Evolutionary conservation across 2,113 vertebrate species (phyloP).

Genomic region (Siphamia tubifer): DNA sequence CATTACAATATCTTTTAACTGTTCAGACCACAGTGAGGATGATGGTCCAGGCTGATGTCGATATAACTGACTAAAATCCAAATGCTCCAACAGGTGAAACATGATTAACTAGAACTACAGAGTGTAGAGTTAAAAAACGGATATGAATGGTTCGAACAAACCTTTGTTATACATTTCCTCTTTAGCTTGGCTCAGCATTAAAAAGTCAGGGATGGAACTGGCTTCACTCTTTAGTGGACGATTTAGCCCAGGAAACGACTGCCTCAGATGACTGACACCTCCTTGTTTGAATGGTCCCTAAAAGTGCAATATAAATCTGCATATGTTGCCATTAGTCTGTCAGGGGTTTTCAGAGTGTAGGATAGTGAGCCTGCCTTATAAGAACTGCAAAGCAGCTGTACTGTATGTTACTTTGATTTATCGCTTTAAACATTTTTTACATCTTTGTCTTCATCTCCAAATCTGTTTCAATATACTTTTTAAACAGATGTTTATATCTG

Average conservation of each 20-base stretch:
- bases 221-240: neutral
- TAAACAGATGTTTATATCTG: too few species aligned
- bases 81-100: constrained; percentile 4
- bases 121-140: neutral
- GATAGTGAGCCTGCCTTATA: too few species aligned
- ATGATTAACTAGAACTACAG: neutral
- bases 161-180: neutral
- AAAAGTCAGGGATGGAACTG: neutral
- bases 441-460: too few species aligned
- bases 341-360: too few species aligned
- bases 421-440: too few species aligned
- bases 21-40: neutral
- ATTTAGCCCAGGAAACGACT: neutral
- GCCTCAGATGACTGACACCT: neutral
- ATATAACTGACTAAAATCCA: neutral
- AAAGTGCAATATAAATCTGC: too few species aligned
- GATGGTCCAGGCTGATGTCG: neutral
- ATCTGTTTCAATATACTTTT: too few species aligned
- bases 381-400: too few species aligned
- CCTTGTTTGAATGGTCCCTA: too few species aligned
- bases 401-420: too few species aligned
- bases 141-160: neutral
- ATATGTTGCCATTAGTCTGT: too few species aligned
- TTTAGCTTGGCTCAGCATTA: neutral
- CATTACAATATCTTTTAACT: neutral